Conservation (phyloP, 2,113 vertebrate genomes). For the Takifugu flavidus region DNA sequence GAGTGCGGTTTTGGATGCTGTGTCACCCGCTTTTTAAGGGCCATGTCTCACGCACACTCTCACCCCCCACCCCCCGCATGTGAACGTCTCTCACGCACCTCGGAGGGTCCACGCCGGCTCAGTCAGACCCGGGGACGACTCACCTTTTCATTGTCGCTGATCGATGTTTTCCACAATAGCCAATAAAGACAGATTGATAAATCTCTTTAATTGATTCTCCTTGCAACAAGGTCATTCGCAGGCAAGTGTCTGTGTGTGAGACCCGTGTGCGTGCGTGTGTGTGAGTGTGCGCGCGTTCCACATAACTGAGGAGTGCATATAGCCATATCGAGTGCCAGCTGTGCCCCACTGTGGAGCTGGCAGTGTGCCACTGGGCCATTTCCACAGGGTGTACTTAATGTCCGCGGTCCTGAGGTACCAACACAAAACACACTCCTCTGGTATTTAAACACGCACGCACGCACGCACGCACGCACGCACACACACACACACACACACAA, state of each 20-base stretch:
- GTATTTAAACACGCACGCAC: neutral
- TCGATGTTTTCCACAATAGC: constrained; percentile 52
- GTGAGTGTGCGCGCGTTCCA: constrained; percentile 61
- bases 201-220: constrained; percentile 68
- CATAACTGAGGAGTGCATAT: constrained; percentile 71
- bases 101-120: neutral
- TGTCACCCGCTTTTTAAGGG: neutral
- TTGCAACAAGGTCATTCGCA: constrained; percentile 73
- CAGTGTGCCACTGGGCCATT: constrained; percentile 67
- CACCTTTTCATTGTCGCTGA: constrained; percentile 22
- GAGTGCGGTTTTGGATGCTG: neutral
- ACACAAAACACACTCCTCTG: constrained; percentile 25
- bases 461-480: neutral
- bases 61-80: too few species aligned
- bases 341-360: constrained; percentile 69
- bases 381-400: constrained; percentile 70
- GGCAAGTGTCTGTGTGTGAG: constrained; percentile 35
- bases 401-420: constrained; percentile 55
- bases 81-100: neutral
- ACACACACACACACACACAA: constrained; percentile 17
- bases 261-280: constrained; percentile 46
- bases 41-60: too few species aligned
- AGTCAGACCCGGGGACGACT: neutral
- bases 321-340: constrained; percentile 75
- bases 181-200: constrained; percentile 64